Conservation (phyloP, 2,113 vertebrate species). For the Haemorhous mexicanus region DNA sequence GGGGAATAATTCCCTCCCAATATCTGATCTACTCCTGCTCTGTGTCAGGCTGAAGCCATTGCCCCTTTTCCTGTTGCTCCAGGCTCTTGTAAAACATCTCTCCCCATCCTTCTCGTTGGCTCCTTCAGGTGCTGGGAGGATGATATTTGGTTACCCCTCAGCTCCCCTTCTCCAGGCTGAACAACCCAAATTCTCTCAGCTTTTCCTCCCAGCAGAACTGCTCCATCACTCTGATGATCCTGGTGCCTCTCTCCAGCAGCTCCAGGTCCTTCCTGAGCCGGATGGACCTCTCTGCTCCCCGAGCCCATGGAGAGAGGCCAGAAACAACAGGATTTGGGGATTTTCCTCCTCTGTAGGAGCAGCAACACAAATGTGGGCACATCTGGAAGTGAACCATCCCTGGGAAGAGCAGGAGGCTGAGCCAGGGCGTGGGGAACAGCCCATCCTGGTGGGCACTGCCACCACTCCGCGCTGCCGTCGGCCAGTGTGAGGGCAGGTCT, state of each 20-base stretch:
- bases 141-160: not conserved
- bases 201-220: not conserved
- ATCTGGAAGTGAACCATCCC: not conserved
- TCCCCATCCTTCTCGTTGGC: not conserved
- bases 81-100: not conserved
- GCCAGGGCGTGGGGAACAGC: not conserved
- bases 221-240: not conserved
- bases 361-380: accelerated
- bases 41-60: not conserved
- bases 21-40: not conserved
- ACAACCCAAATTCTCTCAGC: not conserved
- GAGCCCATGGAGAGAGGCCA: accelerated
- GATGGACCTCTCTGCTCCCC: not conserved
- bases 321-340: accelerated
- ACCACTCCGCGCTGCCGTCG: not conserved
- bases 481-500: constrained; percentile 63
- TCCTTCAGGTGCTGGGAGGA: not conserved
- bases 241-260: not conserved
- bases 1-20: not conserved
- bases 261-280: not conserved
- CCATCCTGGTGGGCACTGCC: not conserved
- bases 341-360: not conserved
- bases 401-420: not conserved
- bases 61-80: not conserved
- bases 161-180: not conserved